Base-by-base conservation (phyloP, 92 coral and sea anemone genomes). In the Actinostola sp. region DNA sequence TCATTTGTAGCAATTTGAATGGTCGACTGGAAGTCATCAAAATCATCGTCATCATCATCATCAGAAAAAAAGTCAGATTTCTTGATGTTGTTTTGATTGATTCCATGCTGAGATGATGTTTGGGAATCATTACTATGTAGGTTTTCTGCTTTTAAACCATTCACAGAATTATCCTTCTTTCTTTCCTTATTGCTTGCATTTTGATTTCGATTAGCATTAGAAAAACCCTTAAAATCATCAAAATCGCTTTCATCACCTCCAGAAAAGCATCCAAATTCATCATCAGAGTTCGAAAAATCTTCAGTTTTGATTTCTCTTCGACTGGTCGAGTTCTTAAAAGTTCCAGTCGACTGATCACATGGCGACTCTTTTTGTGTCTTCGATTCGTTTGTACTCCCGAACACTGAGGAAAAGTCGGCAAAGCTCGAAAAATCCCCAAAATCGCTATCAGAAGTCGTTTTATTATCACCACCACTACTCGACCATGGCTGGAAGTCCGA, bases 241-340 rank as follows among this genome's bases (percentile, higher is more conserved):
- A 80, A 71, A 57, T 71, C 74, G 27, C 80, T 72, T 28, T 71
- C 72, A 77, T 43, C 70, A 29, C 21, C 67, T 8, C 67, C 67
- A 77, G 67, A 51, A 70, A 81, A 86, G 30, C 73, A 53, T 20
- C 73, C 91, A 84, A 84, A 66, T 23, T 67, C 80, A 35, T 72
- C 63, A 30, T 53, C 71, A 36, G 64, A 70, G 77, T 62, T 49
- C 1, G 71, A 44, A 21, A 26, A 58, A 30, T 28, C 48, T 16
- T 63, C 62, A 17, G 53, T 23, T 64, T 23, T 64, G 33, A 39
- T 43, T 25, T n/a, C n/a, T n/a, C n/a, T n/a, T n/a, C n/a, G n/a
- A n/a, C n/a, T n/a, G n/a, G n/a, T n/a, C 2, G 25, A 12, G n/a
- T 56, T 34, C 43, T 72, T 78, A 11, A 66, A 71, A 42, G 56